Evolutionary conservation across 2,888 invertebrate species (phyloP), one percentile per base, ranked within the genome.

Genomic region (Agrilus cyanescens): DNA sequence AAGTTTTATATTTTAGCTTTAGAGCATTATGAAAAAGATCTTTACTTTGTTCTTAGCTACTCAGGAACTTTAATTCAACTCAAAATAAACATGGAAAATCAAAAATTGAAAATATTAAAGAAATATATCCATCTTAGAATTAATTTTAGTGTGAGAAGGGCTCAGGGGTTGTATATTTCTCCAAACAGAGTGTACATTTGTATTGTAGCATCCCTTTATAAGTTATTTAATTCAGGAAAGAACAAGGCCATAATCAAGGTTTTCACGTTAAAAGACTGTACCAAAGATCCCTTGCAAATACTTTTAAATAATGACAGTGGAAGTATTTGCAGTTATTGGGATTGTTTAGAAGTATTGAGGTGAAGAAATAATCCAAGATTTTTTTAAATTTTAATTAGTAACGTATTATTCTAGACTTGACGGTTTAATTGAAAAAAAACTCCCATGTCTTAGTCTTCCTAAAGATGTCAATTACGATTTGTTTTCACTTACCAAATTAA

Each of bases 311-410:
- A 61, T 45, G 37, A 46, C n/a, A 51, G 47, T 13, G 51, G 51
- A 16, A 58, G 52, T 44, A 52, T 65, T 36, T 43, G 43, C 32
- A 50, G 55, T 25, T 55, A 58, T 50, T 63, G 62, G 62, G 66
- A 66, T 46, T 63, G 62, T 46, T 57, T 66, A 16, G 66, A 65
- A 51, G 50, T 57, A 16, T 50, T 63, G 31, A 58, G 65, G 64
- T 63, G 50, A 45, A 38, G 39, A 10, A 1, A 25, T 25, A 10
- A 25, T 20, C 7, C n/a, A n/a, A n/a, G n/a, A n/a, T 20, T 2
- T 20, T 20, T 5, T 8, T 10, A 10, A 10, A 10, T 18, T 29
- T 16, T 25, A 38, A 29, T n/a, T 39, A 7, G 1, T 4, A 10
- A 25, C 10, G n/a, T 15, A 3, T 8, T 37, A 18, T 46, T 41